Evolutionary conservation across 2,888 invertebrate species (phyloP), one percentile per base, ranked within the genome.

Genomic region (Cataglyphis altisquamis): DNA sequence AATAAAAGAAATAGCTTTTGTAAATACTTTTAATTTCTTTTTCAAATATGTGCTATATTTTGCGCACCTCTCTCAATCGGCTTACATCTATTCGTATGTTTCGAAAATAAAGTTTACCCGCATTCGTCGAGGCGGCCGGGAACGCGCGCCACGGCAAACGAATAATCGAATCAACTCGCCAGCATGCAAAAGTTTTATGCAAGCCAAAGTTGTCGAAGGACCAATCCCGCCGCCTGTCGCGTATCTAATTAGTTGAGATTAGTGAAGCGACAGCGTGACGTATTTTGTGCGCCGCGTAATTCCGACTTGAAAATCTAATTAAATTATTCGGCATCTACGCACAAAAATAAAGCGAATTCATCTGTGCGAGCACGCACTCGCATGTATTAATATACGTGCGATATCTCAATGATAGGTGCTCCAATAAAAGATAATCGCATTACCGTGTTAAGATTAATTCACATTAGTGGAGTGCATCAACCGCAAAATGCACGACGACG

Each of bases 241-340:
- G 78, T 66, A 67, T 84, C 85, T 89, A 87, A 89, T 89, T 89
- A 88, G 82, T 39, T 60, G 82, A 82, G 83, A 84, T 78, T 81
- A 83, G 68, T 57, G 57, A 9, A 60, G 82, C 52, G 81, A 29
- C 45, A 60, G 60, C 66, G 41, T 52, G 62, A 57, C 55, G 45
- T 45, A 60, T 63, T 73, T 45, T 25, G 66, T 57, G 45, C 45
- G 36, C 81, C 18, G 25, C 41, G 55, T 32, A 15, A 45, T 10
- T 57, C 9, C 9, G 52, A 45, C 57, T 39, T 18, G 68, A 41
- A 39, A 57, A 39, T 88, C 77, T 82, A 88, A 88, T 88, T 83
- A 75, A 88, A 84, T 88, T 82, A 72, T 74, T 73, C 63, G 82
- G 66, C 60, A 39, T 57, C 52, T 45, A 39, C 29, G 45, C 25